Evolutionary conservation across 2,797 vertebrate genomes (phyloP), one percentile per base, ranked within the genome.

Genomic region (Salarias fasciatus): DNA sequence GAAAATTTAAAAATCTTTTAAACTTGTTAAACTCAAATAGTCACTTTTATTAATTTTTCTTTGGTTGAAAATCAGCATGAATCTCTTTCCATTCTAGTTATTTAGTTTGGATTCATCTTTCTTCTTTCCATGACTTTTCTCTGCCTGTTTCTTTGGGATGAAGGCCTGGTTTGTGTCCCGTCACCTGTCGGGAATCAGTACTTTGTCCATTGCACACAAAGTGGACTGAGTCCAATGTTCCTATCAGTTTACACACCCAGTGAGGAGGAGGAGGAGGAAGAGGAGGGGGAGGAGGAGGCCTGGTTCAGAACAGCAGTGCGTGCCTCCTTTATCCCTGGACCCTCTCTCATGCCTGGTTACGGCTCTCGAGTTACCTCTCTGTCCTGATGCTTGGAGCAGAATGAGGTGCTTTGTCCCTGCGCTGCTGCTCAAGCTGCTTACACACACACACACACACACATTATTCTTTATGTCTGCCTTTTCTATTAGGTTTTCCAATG

Each of bases 381-480:
- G 29, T 84, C 75, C 67, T 63, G 47, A 76, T 82, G 78, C 76
- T 79, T 8, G 49, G 70, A 85, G 76, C 63, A 90, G 82, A 93
- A 93, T 84, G 82, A 87, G 75, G 71, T 3, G 73, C 87, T 88
- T 92, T 93, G 91, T 92, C 53, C 69, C 29, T 28, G 57, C 5
- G 58, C 84, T 69, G 43, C 75, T 73, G 68, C 66, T 77, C 5
- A 43, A 80, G 60, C 69, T 68, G 65, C 73, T 77, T 80, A 62
- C 60, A 28, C 63, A 50, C 55, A 36, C 56, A 63, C 43, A 60
- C 53, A 61, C 58, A 63, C 44, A 69, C 41, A 50, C 55, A 69
- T 55, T 40, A n/a, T 7, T 53, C 47, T 2, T 38, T 38, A 38
- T 4, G 36, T 38, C 36, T 38, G 36, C 11, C 36, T 10, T 38